These are phyloP conservation scores for Rissa tridactyla DNA, from an alignment of 2,113 vertebrate genomes.

Conservation along the genomic window DNA sequence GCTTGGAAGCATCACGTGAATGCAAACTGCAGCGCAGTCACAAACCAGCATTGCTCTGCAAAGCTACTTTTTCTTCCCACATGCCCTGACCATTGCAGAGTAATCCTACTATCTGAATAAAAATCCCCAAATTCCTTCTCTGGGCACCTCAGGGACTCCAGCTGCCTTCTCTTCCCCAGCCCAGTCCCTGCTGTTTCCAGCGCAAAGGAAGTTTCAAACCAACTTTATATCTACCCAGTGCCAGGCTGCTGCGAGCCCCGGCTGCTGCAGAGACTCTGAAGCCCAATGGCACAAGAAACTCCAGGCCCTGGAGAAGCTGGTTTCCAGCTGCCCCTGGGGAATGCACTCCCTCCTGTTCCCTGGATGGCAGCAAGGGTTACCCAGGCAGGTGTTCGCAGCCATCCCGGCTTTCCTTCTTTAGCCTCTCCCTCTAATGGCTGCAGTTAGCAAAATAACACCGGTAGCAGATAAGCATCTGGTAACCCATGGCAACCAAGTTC, in stretches of 20 bases:
- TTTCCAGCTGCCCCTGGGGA: not conserved
- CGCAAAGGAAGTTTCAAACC: not conserved
- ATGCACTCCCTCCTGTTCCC: not conserved
- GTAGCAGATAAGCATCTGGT: slow-evolving; percentile 50
- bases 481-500: slow-evolving; percentile 65
- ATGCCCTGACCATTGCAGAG: not conserved
- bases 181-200: not conserved
- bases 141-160: not conserved
- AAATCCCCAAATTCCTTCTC: not conserved
- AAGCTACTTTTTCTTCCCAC: not conserved
- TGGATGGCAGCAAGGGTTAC: not conserved
- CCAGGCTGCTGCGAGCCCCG: not conserved
- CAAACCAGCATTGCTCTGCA: not conserved
- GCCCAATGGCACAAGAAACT: not conserved
- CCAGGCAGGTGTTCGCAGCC: not conserved
- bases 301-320: not conserved
- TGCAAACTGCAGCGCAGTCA: not conserved
- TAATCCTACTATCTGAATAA: not conserved
- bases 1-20: not conserved
- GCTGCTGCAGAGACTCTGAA: not conserved
- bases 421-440: not conserved
- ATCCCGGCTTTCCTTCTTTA: not conserved
- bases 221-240: not conserved
- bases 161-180: not conserved
- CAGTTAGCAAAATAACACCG: slow-evolving; percentile 1